phyloP scores from a whole-genome alignment of 2,797 vertebrate genomes.

The Chromobotia macracanthus region DNA sequence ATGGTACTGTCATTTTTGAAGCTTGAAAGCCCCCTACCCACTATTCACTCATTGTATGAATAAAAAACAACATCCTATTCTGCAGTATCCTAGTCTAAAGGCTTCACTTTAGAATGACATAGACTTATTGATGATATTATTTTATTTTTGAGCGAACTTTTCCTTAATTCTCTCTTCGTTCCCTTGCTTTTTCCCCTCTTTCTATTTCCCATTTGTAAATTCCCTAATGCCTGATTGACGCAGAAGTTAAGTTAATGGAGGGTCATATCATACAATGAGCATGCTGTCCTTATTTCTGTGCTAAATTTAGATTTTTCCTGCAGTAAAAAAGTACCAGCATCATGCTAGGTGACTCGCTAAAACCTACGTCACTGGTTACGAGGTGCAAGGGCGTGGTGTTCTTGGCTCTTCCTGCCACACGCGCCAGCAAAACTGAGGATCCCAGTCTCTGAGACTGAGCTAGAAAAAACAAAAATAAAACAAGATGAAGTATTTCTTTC shows the following conservation, averaged over 20 bases:
- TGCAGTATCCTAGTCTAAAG: no score
- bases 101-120: background rate
- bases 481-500: conserved; percentile 46
- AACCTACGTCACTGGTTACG: conserved; percentile 46
- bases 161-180: background rate
- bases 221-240: conserved; percentile 7
- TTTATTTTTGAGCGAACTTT: background rate
- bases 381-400: conserved; percentile 48
- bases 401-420: conserved; percentile 26
- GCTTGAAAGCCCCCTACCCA: background rate
- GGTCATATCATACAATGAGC: conserved; percentile 29
- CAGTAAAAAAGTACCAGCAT: conserved; percentile 33
- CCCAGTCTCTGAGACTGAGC: conserved; percentile 15
- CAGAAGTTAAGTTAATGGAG: background rate
- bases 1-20: background rate
- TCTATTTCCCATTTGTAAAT: background rate
- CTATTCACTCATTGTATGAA: background rate
- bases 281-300: conserved; percentile 21
- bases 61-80: background rate
- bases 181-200: background rate
- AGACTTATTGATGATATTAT: background rate
- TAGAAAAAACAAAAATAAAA: conserved; percentile 49
- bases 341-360: conserved; percentile 13
- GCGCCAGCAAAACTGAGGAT: conserved; percentile 14
- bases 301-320: conserved; percentile 51